Percentiles rank a stretch among this genome's conserved stretches.
phyloP scores from a whole-genome alignment of 1,140 invertebrate species.

The Conus ventricosus region DNA sequence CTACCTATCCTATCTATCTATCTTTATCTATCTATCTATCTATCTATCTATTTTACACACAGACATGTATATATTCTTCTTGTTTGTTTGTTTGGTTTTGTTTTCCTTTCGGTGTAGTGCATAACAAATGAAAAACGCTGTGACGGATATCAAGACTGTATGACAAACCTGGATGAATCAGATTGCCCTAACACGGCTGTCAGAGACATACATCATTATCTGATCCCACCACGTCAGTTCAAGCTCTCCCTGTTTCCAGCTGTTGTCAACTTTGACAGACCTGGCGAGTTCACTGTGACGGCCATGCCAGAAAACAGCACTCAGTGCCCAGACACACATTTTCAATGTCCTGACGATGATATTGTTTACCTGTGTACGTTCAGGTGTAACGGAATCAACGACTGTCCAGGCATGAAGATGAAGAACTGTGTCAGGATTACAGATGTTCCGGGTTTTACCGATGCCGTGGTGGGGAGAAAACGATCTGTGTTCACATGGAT shows the following conservation, averaged over 20 bases:
- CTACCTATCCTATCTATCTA: too few species aligned
- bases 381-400: slow-evolving; percentile 21
- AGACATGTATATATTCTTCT: too few species aligned
- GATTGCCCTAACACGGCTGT: not conserved
- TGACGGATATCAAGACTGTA: not conserved
- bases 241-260: not conserved
- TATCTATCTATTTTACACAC: too few species aligned
- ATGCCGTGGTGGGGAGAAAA: not conserved
- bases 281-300: not conserved
- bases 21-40: too few species aligned
- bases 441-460: slow-evolving; percentile 21
- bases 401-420: slow-evolving; percentile 14
- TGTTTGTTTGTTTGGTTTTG: too few species aligned
- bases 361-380: slow-evolving; percentile 32
- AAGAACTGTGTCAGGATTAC: not conserved
- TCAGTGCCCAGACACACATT: not conserved
- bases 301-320: too few species aligned
- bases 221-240: not conserved
- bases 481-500: slow-evolving; percentile 14
- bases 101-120: too few species aligned
- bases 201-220: not conserved
- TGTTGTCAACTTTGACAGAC: not conserved
- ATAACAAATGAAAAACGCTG: not conserved
- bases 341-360: not conserved
- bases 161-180: not conserved